Evolutionary conservation across 2,797 vertebrate species (phyloP).

Genomic region (Botia kubotai): DNA sequence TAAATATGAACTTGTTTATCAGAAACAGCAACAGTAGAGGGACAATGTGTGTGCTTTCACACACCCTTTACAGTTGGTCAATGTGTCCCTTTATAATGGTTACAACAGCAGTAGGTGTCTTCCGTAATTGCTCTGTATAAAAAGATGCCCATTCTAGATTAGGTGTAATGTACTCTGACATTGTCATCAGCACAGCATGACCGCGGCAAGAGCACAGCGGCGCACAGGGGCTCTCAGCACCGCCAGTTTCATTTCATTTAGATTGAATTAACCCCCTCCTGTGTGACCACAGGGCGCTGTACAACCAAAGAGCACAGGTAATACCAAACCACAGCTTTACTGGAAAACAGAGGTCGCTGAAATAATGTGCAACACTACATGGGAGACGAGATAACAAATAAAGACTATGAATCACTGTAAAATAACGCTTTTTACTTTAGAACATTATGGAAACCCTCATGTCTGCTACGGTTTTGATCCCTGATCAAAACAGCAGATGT

Average conservation of each 20-base stretch:
- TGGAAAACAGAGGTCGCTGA: slow-evolving; percentile 28
- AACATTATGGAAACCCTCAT: neutral
- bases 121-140: slow-evolving; percentile 52
- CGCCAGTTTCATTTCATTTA: slow-evolving; percentile 35
- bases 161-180: slow-evolving; percentile 53
- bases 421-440: neutral
- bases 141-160: slow-evolving; percentile 43
- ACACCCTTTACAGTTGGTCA: slow-evolving; percentile 28
- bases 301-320: slow-evolving; percentile 34
- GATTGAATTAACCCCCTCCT: slow-evolving; percentile 36
- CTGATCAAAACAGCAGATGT: slow-evolving; percentile 24
- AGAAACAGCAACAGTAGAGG: slow-evolving; percentile 5
- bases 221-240: slow-evolving; percentile 29
- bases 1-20: slow-evolving; percentile 16
- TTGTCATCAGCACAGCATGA: slow-evolving; percentile 53
- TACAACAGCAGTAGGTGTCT: slow-evolving; percentile 40
- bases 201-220: slow-evolving; percentile 44
- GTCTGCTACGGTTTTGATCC: neutral
- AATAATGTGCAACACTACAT: slow-evolving; percentile 14
- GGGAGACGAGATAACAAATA: neutral
- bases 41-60: neutral
- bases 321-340: slow-evolving; percentile 9
- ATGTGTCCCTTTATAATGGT: slow-evolving; percentile 41
- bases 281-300: slow-evolving; percentile 9
- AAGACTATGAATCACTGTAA: neutral